Percentiles rank a stretch among this genome's conserved stretches.
Conservation (phyloP, 2,888 invertebrate species). For the Amphipyra berbera region DNA sequence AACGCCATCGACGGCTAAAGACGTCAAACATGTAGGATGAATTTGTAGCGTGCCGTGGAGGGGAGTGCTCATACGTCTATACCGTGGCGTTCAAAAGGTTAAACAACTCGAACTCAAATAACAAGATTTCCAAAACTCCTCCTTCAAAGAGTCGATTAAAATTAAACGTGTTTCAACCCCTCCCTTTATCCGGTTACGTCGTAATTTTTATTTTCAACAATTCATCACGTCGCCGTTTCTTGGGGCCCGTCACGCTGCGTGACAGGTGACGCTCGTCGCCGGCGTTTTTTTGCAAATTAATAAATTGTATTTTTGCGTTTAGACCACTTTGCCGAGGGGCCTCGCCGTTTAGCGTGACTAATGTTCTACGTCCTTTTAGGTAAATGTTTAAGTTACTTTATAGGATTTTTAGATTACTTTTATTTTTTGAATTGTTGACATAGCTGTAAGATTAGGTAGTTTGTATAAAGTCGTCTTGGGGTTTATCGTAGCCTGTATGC, state of each 20-base stretch:
- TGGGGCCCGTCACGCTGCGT: constrained; percentile 71
- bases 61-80: too few species aligned
- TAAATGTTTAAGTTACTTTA: constrained; percentile 59
- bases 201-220: constrained; percentile 84
- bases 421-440: constrained; percentile 24
- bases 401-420: constrained; percentile 49
- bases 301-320: constrained; percentile 75
- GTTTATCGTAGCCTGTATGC: too few species aligned
- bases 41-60: too few species aligned
- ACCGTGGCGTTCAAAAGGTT: too few species aligned
- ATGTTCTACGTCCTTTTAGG: constrained; percentile 56
- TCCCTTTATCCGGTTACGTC: constrained; percentile 72
- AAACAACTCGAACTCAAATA: constrained; percentile 38
- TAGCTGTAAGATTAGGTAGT: neutral
- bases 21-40: too few species aligned
- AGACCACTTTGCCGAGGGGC: constrained; percentile 63
- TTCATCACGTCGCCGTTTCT: constrained; percentile 78
- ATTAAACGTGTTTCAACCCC: constrained; percentile 73
- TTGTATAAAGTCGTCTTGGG: neutral
- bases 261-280: constrained; percentile 77
- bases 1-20: too few species aligned
- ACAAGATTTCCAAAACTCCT: constrained; percentile 60
- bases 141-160: constrained; percentile 74
- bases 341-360: constrained; percentile 62
- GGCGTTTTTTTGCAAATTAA: constrained; percentile 75